phyloP scores from a whole-genome alignment of 2,888 invertebrate species.

The Alcis repandata region DNA sequence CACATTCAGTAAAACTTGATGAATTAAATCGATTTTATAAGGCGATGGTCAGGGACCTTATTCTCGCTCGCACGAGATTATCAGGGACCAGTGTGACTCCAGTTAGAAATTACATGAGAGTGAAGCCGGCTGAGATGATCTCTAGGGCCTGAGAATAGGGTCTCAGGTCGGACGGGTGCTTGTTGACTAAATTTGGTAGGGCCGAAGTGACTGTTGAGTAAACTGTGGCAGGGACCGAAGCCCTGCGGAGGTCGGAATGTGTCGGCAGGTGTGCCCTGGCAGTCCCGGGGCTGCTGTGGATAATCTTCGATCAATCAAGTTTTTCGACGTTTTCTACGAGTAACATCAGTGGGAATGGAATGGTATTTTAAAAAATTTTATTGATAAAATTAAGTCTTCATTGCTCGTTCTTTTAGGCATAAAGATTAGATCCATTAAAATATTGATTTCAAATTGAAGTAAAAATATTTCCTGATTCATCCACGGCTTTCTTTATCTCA shows the following conservation, averaged over 20 bases:
- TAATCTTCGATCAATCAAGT: constrained; percentile 41
- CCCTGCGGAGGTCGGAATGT: constrained; percentile 76
- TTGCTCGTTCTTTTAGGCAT: neutral
- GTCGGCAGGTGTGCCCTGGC: constrained; percentile 76
- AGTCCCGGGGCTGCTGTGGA: constrained; percentile 60
- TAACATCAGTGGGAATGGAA: neutral
- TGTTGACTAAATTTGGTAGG: constrained; percentile 33
- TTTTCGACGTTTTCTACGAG: constrained; percentile 15
- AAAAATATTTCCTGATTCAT: no score
- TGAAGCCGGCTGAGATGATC: no score
- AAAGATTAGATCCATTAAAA: constrained; percentile 9
- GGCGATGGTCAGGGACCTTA: constrained; percentile 11
- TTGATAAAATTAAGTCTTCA: neutral
- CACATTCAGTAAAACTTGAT: constrained; percentile 46
- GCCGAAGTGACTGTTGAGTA: constrained; percentile 42
- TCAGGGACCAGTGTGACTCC: no score
- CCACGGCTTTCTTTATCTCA: no score
- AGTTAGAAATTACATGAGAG: no score
- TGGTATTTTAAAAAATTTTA: constrained; percentile 1
- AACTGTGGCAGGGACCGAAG: constrained; percentile 54
- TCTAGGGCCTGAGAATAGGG: no score
- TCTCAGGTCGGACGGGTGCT: neutral
- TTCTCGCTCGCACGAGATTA: no score
- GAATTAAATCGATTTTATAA: constrained; percentile 52
- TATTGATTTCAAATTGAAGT: constrained; percentile 1